phyloP scores from a whole-genome alignment of 2,888 invertebrate species.

The Uloborus plumipes region DNA sequence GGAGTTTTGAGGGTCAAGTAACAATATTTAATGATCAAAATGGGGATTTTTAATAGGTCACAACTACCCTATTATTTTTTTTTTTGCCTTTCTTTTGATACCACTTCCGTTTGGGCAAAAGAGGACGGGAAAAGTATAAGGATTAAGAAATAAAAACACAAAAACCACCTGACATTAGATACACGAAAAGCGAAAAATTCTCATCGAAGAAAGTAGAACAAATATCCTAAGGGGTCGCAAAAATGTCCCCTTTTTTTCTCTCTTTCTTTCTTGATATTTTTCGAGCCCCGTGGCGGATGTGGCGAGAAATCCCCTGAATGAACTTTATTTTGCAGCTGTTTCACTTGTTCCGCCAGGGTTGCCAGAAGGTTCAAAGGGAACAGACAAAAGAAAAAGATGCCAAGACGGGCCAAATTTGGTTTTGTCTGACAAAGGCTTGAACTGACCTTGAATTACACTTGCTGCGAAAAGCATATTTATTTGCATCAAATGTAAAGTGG shows the following conservation, averaged over 20 bases:
- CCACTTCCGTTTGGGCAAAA: slow-evolving; percentile 44
- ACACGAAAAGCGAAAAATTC: slow-evolving; percentile 51
- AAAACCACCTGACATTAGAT: slow-evolving; percentile 58
- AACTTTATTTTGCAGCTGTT: slow-evolving; percentile 64
- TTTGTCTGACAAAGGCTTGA: slow-evolving; percentile 18
- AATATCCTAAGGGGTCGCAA: slow-evolving; percentile 60
- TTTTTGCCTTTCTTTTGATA: slow-evolving; percentile 42
- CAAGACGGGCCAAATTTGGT: slow-evolving; percentile 50
- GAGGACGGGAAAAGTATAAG: slow-evolving; percentile 39
- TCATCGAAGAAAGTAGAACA: slow-evolving; percentile 64
- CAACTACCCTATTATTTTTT: too few relatives aligned
- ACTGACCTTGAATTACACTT: too few relatives aligned
- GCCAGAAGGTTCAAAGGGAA: neutral
- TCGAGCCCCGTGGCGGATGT: slow-evolving; percentile 51
- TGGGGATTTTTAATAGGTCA: too few relatives aligned
- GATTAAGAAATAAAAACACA: slow-evolving; percentile 18
- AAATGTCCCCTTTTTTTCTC: slow-evolving; percentile 13
- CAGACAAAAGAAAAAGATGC: slow-evolving; percentile 30
- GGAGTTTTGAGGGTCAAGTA: too few relatives aligned
- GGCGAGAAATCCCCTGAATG: slow-evolving; percentile 58
- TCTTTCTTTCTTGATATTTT: slow-evolving; percentile 58
- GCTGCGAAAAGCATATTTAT: too few relatives aligned
- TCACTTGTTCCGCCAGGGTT: slow-evolving; percentile 58
- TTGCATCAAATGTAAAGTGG: too few relatives aligned
- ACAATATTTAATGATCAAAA: too few relatives aligned